Evolutionary conservation across 2,797 vertebrate species (phyloP), one percentile per base, ranked within the genome.

Genomic region (Erpetoichthys calabaricus): DNA sequence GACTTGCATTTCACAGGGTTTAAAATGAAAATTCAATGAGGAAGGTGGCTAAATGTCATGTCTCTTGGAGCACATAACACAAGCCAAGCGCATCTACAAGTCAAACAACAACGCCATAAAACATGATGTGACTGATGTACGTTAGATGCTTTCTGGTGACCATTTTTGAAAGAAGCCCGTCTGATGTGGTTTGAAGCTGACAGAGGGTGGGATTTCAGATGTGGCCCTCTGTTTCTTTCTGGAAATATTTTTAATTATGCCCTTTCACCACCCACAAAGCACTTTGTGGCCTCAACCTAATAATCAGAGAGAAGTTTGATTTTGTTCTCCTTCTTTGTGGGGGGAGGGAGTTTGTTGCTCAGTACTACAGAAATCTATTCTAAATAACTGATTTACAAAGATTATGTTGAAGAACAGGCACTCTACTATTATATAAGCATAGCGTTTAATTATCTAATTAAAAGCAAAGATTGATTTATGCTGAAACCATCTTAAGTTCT

Each of bases 211-310:
- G 75, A 80, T 68, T 76, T 90, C 71, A 81, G 87, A 90, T 92
- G 88, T 90, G 88, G 88, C 85, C 71, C 70, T 78, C 79, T 70
- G 80, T 78, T 80, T 77, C 86, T 84, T 80, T 79, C 84, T 86
- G 82, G 84, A 90, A 88, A 82, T 86, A 87, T 87, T 86, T 70
- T 88, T 88, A 90, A 91, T 90, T 82, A 84, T 68, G 76, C 75
- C 78, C 77, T 71, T 75, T 73, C 79, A 58, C 79, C 80, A 80
- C 83, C 83, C 82, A 86, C 86, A 80, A 78, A 86, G 83, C 65
- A 64, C 60, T 65, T 55, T 53, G 63, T 64, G 68, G 58, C 76
- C 71, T 77, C 73, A 63, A 61, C 79, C 78, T 80, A 80, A 83
- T 76, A 78, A 86, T 75, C 78, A 75, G 71, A 67, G 71, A 79